These are phyloP conservation scores for Mylabris phalerata DNA, from an alignment of 1,140 invertebrate genomes.

Conservation along the genomic window DNA sequence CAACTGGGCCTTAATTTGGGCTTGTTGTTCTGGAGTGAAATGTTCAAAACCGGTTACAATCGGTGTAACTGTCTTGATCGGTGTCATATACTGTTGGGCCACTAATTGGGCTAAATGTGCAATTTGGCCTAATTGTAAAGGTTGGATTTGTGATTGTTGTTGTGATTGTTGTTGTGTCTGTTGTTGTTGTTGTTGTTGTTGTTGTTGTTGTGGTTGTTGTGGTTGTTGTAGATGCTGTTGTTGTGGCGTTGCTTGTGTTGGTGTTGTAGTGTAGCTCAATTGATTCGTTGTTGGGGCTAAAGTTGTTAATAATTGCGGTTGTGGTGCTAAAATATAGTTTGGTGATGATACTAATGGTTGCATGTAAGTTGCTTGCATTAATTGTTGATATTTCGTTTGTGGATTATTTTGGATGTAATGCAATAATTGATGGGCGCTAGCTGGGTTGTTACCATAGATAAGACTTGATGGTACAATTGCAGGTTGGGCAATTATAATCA, in stretches of 20 bases:
- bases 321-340: slow-evolving; percentile 11
- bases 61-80: slow-evolving; percentile 13
- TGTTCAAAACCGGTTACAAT: slow-evolving; percentile 40
- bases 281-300: not conserved
- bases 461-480: slow-evolving; percentile 21
- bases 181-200: slow-evolving; percentile 3
- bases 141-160: slow-evolving; percentile 1
- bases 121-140: slow-evolving; percentile 20
- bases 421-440: slow-evolving; percentile 23
- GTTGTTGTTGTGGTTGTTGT: slow-evolving; percentile 6
- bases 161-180: slow-evolving; percentile 3
- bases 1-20: slow-evolving; percentile 38
- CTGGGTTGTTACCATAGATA: slow-evolving; percentile 10
- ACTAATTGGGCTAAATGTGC: slow-evolving; percentile 30
- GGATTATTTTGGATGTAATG: slow-evolving; percentile 31
- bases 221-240: slow-evolving; percentile 3
- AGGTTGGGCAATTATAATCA: slow-evolving; percentile 30
- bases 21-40: slow-evolving; percentile 39
- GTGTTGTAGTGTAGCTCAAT: not conserved
- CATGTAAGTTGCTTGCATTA: slow-evolving; percentile 3
- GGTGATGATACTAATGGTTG: not conserved
- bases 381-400: slow-evolving; percentile 13
- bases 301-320: slow-evolving; percentile 5
- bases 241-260: slow-evolving; percentile 1
- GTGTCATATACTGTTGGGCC: slow-evolving; percentile 26